phyloP scores from a whole-genome alignment of 2,113 vertebrate genomes.

The Pseudorasbora parva region DNA sequence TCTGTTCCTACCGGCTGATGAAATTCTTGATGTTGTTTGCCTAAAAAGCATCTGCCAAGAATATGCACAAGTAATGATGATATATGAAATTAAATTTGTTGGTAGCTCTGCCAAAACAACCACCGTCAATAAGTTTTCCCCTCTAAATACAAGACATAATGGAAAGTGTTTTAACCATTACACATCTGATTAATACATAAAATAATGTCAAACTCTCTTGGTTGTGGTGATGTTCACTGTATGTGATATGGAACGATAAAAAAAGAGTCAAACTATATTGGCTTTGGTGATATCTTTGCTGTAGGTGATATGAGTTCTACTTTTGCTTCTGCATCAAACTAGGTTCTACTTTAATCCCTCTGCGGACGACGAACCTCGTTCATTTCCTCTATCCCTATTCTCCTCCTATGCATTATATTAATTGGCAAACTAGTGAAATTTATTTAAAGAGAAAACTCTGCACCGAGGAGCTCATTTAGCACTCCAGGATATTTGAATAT shows the following conservation, averaged over 20 bases:
- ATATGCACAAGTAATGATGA: conserved; percentile 17
- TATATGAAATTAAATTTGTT: conserved; percentile 15
- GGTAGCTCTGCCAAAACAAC: conserved; percentile 6
- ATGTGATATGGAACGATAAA: background rate
- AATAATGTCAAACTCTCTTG: background rate
- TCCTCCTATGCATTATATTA: conserved; percentile 29
- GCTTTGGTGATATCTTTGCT: background rate
- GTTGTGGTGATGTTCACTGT: background rate
- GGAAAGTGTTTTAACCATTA: background rate
- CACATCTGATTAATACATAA: conserved; percentile 13
- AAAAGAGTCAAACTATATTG: background rate
- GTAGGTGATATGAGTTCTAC: background rate
- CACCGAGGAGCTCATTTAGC: conserved; percentile 40
- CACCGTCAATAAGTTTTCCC: background rate
- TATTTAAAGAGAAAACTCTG: conserved; percentile 29
- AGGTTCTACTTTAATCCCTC: conserved; percentile 8
- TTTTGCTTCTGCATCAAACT: background rate
- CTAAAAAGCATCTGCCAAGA: conserved; percentile 21
- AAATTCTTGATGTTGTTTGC: conserved; percentile 22
- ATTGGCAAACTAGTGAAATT: conserved; percentile 34
- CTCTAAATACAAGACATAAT: conserved; percentile 1
- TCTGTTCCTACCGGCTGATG: conserved; percentile 16
- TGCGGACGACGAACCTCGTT: background rate
- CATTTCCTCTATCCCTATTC: background rate
- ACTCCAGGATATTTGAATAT: conserved; percentile 43